phyloP scores from a whole-genome alignment of 2,888 invertebrate species.

The Leucoma salicis region DNA sequence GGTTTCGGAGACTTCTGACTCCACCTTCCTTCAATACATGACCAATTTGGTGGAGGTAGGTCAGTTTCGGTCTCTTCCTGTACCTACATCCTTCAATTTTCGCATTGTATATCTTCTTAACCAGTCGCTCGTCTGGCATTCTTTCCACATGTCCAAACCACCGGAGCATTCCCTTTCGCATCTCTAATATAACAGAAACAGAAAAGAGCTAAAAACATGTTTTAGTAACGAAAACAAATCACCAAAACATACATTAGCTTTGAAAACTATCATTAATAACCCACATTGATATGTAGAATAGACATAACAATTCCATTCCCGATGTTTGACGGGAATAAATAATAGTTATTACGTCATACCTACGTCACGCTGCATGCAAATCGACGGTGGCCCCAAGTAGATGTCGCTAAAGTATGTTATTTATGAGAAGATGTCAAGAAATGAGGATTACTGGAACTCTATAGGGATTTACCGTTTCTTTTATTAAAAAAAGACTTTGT shows the following conservation, averaged over 20 bases:
- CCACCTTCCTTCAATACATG: too few species aligned
- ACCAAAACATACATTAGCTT: background rate
- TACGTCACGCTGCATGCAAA: conserved; percentile 26
- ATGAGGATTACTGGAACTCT: conserved; percentile 13
- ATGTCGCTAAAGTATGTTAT: conserved; percentile 21
- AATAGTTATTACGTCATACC: conserved; percentile 24
- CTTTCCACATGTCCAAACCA: too few species aligned
- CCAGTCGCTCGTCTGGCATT: too few species aligned
- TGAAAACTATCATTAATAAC: conserved; percentile 19
- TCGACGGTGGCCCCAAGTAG: conserved; percentile 30
- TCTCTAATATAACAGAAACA: too few species aligned
- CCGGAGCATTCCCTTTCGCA: too few species aligned
- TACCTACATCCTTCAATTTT: too few species aligned
- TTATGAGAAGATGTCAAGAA: conserved; percentile 20
- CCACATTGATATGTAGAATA: conserved; percentile 16
- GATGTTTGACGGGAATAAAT: conserved; percentile 38
- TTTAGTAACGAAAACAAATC: too few species aligned
- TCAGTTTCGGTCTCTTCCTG: too few species aligned
- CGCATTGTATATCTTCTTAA: too few species aligned
- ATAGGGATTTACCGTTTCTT: conserved; percentile 5
- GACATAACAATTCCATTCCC: conserved; percentile 31
- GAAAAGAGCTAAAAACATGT: too few species aligned
- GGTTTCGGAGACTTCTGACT: too few species aligned
- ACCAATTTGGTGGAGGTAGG: too few species aligned
- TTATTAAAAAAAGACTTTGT: conserved; percentile 1